These are phyloP conservation scores for Chrysogorgia sp. DNA, from an alignment of 92 coral and sea anemone species.

Conservation along the genomic window DNA sequence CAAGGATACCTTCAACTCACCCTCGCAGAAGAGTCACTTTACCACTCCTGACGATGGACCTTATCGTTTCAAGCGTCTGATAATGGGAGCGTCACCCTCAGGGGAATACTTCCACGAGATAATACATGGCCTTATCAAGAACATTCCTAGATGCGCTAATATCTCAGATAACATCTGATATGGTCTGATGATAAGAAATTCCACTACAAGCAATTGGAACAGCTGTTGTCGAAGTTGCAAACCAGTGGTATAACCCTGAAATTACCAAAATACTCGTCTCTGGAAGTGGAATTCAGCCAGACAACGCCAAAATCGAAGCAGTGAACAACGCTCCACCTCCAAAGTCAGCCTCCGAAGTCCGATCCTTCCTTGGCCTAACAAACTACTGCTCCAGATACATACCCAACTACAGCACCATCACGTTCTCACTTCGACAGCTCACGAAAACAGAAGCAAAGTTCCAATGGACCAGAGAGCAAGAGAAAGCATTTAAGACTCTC, in stretches of 20 bases:
- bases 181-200: conserved; percentile 46
- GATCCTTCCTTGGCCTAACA: conserved; percentile 55
- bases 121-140: conserved; percentile 45
- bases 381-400: no score
- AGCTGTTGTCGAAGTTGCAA: conserved; percentile 42
- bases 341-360: conserved; percentile 55
- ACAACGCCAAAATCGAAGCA: conserved; percentile 48
- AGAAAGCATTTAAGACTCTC: conserved; percentile 24
- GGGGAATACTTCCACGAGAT: conserved; percentile 65
- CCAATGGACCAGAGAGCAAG: conserved; percentile 44
- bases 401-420: conserved; percentile 56
- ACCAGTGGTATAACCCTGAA: conserved; percentile 55
- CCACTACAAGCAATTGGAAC: conserved; percentile 48
- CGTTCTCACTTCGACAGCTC: conserved; percentile 48
- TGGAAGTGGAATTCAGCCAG: conserved; percentile 15
- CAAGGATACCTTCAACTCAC: conserved; percentile 57
- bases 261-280: conserved; percentile 27
- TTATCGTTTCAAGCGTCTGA: not conserved
- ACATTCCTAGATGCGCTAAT: conserved; percentile 36
- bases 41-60: not conserved
- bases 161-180: conserved; percentile 64
- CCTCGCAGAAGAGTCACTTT: conserved; percentile 61
- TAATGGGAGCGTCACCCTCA: conserved; percentile 55
- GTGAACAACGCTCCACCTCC: conserved; percentile 50
- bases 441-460: conserved; percentile 43